A percentile compares a stretch with the other conserved stretches of the same genome.
Conservation (phyloP, 64 coral and sea anemone species). For the Stichodactyla helianthus region DNA sequence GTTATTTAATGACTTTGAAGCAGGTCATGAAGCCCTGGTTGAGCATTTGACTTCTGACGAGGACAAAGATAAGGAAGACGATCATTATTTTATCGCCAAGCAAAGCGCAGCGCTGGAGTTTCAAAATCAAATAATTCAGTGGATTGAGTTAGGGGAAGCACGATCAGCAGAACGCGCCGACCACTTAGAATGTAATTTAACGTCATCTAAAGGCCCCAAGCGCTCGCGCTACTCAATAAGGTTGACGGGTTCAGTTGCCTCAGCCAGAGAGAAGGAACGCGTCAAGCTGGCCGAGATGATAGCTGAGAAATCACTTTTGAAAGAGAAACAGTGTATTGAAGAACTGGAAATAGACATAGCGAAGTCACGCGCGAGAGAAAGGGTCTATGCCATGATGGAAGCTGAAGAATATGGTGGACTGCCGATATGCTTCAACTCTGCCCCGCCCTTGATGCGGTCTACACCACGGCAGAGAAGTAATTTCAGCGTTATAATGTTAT, state of each 20-base stretch:
- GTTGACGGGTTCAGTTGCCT: too few species aligned
- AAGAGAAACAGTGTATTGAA: background rate
- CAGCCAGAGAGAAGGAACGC: too few species aligned
- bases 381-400: constrained; percentile 16
- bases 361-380: constrained; percentile 25
- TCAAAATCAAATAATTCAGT: constrained; percentile 9
- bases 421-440: too few species aligned
- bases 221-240: too few species aligned
- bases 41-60: background rate
- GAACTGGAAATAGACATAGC: constrained; percentile 34
- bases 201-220: too few species aligned
- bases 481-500: background rate
- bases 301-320: background rate
- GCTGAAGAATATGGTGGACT: too few species aligned
- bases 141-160: background rate
- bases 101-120: constrained; percentile 14
- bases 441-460: background rate
- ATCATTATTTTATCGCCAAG: background rate
- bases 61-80: background rate
- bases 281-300: constrained; percentile 11
- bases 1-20: background rate
- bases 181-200: too few species aligned
- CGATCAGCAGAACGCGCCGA: background rate
- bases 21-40: background rate
- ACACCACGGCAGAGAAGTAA: background rate